Evolutionary conservation across 2,113 vertebrate species (phyloP).

Genomic region (Circaetus gallicus): DNA sequence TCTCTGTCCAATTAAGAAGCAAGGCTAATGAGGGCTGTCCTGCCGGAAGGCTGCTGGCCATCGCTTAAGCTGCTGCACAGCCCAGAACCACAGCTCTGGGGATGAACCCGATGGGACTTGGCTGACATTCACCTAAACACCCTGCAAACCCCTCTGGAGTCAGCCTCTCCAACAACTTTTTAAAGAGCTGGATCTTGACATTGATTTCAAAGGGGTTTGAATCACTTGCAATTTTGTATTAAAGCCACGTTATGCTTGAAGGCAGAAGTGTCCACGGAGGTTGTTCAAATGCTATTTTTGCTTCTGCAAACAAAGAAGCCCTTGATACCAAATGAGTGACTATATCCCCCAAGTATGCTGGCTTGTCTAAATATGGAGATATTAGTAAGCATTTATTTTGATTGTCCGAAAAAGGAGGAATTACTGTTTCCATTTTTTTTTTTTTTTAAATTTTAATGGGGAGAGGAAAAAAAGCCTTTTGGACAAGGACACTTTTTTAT

Average conservation of each 20-base stretch:
- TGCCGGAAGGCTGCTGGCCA: not conserved
- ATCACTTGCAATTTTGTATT: not conserved
- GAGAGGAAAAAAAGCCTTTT: not conserved
- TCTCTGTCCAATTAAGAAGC: not conserved
- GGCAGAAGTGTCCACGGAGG: not conserved
- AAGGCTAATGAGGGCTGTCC: not conserved
- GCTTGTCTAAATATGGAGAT: slow-evolving; percentile 50
- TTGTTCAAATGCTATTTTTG: slow-evolving; percentile 50
- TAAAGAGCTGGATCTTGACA: not conserved
- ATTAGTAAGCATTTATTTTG: slow-evolving; percentile 45
- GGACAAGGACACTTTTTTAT: not conserved
- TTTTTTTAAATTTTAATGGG: not conserved
- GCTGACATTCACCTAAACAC: not conserved
- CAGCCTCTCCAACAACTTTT: not conserved
- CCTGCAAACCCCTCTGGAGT: not conserved
- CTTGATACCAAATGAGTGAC: slow-evolving; percentile 24
- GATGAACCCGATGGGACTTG: not conserved
- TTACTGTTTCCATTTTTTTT: not conserved
- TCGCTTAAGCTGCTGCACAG: rapidly evolving
- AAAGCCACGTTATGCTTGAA: not conserved
- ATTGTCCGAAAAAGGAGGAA: slow-evolving; percentile 42
- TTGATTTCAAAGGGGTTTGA: not conserved
- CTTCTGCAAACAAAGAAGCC: slow-evolving; percentile 33
- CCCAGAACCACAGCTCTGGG: rapidly evolving
- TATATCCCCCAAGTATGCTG: slow-evolving; percentile 4